A percentile compares a stretch with the other conserved stretches of the same genome.
Conservation (phyloP, 2,888 invertebrate genomes). For the Eristalis arbustorum region DNA sequence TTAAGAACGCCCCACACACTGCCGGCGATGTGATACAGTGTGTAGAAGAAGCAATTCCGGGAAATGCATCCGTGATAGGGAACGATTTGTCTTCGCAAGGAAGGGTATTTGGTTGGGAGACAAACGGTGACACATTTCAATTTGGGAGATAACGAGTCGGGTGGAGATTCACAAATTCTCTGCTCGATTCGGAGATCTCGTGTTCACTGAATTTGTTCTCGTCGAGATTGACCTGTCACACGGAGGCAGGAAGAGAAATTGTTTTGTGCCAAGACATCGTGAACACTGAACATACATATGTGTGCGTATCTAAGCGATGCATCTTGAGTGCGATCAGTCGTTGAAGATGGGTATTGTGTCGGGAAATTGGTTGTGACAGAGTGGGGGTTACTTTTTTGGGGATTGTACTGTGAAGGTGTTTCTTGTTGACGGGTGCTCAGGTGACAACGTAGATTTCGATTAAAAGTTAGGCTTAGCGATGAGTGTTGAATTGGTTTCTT, state of each 20-base stretch:
- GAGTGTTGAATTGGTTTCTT: too few species aligned
- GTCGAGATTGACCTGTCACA: not conserved
- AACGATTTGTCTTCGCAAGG: conserved; percentile 41
- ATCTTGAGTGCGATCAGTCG: not conserved
- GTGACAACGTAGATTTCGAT: too few species aligned
- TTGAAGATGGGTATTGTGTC: too few species aligned
- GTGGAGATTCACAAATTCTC: not conserved
- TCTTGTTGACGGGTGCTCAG: too few species aligned
- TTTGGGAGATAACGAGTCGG: not conserved
- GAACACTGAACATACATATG: too few species aligned
- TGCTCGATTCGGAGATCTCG: not conserved
- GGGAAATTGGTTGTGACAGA: too few species aligned
- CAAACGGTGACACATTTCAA: conserved; percentile 9
- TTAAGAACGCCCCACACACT: not conserved
- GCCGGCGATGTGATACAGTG: not conserved
- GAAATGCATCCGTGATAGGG: conserved; percentile 42
- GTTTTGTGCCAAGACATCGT: not conserved
- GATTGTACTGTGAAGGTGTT: too few species aligned
- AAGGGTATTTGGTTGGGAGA: not conserved
- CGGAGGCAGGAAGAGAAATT: not conserved
- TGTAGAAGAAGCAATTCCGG: conserved; percentile 23
- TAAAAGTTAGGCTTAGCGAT: too few species aligned
- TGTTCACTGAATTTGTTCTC: not conserved
- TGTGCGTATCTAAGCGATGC: not conserved
- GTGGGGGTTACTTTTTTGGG: too few species aligned